Percentiles rank a stretch among this genome's conserved stretches.
These are phyloP conservation scores for Lerista edwardsae DNA, from an alignment of 2,797 vertebrate species.

Conservation along the genomic window DNA sequence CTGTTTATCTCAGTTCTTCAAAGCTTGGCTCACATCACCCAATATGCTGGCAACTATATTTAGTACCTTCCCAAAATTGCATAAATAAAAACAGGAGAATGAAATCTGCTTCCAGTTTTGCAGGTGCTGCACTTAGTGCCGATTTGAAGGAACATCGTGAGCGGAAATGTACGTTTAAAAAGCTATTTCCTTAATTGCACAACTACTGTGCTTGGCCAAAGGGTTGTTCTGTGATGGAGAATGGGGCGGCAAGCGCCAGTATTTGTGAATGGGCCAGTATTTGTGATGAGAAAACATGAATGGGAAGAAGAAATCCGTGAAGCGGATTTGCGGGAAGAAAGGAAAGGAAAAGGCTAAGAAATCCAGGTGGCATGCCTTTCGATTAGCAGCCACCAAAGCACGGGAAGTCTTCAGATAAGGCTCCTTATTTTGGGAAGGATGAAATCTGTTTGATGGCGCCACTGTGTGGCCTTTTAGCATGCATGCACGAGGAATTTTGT, in stretches of 20 bases:
- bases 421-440: not conserved
- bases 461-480: not conserved
- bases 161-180: not conserved
- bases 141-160: not conserved
- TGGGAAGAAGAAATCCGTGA: not conserved
- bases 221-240: not conserved
- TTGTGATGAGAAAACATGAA: not conserved
- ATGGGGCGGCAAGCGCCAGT: not conserved
- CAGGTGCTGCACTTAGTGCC: not conserved
- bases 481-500: not conserved
- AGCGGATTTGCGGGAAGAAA: not conserved
- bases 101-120: not conserved
- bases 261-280: conserved; percentile 8
- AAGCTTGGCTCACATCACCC: not conserved
- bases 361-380: not conserved
- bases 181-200: not conserved
- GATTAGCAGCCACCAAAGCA: not conserved
- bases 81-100: not conserved
- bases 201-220: not conserved
- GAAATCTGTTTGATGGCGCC: conserved; percentile 17
- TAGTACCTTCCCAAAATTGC: not conserved
- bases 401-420: not conserved
- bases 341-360: not conserved
- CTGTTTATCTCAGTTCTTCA: conserved; percentile 5
- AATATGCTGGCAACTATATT: not conserved